Evolutionary conservation across 1,140 invertebrate genomes (phyloP), one percentile per base, ranked within the genome.

Genomic region (Drosophila leontia): DNA sequence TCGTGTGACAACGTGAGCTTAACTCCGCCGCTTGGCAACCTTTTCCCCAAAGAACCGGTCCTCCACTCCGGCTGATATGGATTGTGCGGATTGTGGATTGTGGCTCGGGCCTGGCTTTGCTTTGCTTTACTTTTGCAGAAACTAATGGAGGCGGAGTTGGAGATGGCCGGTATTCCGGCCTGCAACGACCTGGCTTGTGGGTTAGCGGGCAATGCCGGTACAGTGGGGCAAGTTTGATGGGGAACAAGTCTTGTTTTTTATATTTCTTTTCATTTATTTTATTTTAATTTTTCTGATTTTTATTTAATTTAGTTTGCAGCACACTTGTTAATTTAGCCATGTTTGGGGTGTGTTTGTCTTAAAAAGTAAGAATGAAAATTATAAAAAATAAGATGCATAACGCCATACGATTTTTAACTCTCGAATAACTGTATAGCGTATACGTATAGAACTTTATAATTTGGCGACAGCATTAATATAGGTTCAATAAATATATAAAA

Each of bases 41-140:
- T 76, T 82, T 86, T 67, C 35, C 71, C 63, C 62, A 64, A 70
- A 69, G 83, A 86, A 87, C 83, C 83, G 83, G 82, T 48, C 56
- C 74, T 9, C 26, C 57, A 48, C 37, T 57, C 51, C 51, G 32
- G 48, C 48, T 51, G 29, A n/a, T 17, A 51, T 62, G 37, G 75
- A 53, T 63, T 50, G 51, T 78, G 62, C 61, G 60, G 64, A 17
- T 60, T 42, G 45, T 53, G 29, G 51, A 37, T 76, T 32, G 26
- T 50, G 70, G 64, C 51, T 26, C 35, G 35, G 51, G 42, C n/a
- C 47, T 68, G 32, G 63, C 42, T 53, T 63, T 44, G 41, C 34
- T 45, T 78, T 56, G 45, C 39, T 62, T 78, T 76, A 68, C 35
- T 59, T 75, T 63, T 69, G 48, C 76, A 76, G 13, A 3, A 23